Conservation (phyloP, 2,113 vertebrate genomes). For the Catharus bicknelli region DNA sequence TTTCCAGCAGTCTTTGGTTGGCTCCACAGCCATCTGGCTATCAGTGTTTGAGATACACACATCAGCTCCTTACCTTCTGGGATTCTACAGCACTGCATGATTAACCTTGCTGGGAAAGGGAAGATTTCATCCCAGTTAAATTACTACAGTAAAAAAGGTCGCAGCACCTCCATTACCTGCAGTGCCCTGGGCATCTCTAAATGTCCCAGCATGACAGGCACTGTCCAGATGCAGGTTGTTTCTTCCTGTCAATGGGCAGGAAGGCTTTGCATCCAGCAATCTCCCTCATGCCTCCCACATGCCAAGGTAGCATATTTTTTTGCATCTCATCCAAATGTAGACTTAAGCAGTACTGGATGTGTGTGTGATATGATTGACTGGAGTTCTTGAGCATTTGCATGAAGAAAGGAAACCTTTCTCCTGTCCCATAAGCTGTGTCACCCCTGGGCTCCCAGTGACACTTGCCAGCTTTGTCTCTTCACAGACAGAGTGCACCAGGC, state of each 20-base stretch:
- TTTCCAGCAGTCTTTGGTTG: neutral
- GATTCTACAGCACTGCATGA: neutral
- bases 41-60: neutral
- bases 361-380: rapidly evolving
- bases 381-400: neutral
- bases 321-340: neutral
- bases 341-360: neutral
- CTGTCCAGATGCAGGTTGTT: neutral
- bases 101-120: neutral
- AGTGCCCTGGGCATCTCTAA: neutral
- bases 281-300: neutral
- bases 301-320: neutral
- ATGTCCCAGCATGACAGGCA: neutral
- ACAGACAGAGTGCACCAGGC: neutral
- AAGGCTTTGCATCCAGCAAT: neutral
- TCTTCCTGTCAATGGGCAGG: neutral
- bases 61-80: neutral
- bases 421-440: neutral
- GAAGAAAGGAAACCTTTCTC: neutral
- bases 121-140: neutral
- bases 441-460: neutral
- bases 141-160: neutral
- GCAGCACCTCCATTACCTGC: neutral
- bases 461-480: neutral
- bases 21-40: neutral